Evolutionary conservation across 1,140 invertebrate species (phyloP), one percentile per base, ranked within the genome.

Genomic region (Adoxophyes honmai): DNA sequence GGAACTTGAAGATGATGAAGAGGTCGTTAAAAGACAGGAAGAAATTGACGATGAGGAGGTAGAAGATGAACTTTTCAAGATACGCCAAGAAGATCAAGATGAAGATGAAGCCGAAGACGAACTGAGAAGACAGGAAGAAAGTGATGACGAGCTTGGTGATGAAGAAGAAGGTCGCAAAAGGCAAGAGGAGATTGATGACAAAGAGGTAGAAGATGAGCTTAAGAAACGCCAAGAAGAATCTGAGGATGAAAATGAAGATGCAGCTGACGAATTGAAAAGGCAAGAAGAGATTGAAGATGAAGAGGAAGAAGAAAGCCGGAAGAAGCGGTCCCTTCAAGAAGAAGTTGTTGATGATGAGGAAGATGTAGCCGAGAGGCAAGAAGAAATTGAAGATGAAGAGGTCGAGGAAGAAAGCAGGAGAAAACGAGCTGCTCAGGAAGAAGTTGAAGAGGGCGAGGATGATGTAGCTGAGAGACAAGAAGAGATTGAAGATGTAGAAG

Each of bases 261-360:
- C 5, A 38, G 56, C 59, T 18, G 37, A 62, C 8, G 21, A 10
- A 6, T 34, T 21, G 14, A 58, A 60, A 58, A 59, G 57, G 10
- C 51, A 62, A 21, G 54, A 66, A 42, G 62, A 70, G 6, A 57
- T 48, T 15, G 60, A 64, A 1, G 61, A 58, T n/a, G 59, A 68
- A 14, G 67, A 60, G 14, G 48, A 59, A 36, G 59, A 54, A 2
- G 55, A 52, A 9, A 28, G 21, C 21, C 21, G 21, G 2, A 28
- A 28, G 21, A 28, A 28, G 2, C 21, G 21, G 6, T 28, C 21
- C 21, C 21, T 28, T 28, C 55, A 59, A n/a, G 57, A 68, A n/a
- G 57, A 58, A 35, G 15, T 7, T 11, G n/a, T 15, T 35, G 52
- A 44, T n/a, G 36, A 59, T 8, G 57, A 62, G 11, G 55, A 55